Base-by-base conservation (phyloP, 1,140 invertebrate genomes). In the Hylaeus anthracinus region DNA sequence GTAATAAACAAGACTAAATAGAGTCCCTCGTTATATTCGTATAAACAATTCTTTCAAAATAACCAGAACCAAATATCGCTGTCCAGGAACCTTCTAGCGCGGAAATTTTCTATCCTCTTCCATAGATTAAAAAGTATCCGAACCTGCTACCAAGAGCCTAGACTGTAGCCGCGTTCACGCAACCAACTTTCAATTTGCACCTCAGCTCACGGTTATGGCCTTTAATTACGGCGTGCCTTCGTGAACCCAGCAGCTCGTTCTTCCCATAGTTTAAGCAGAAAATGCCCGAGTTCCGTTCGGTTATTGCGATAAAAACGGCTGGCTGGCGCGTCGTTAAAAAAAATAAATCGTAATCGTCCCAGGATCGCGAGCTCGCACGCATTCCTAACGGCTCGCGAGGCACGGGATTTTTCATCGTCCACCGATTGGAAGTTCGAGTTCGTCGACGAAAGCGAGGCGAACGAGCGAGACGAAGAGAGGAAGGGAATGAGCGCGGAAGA, bases 401-500 rank as follows among this genome's bases (percentile, higher is more conserved):
- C 70, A n/a, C 65, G 67, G 26, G 58, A 55, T 75, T 75, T 66
- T 75, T 48, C 45, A 66, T 74, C 70, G 51, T n/a, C 26, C 61
- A 14, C 15, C 12, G 69, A 56, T 51, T 15, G 14, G 9, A 58
- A 5, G 56, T 10, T 26, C 10, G 3, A 43, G 39, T 5, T 43
- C 9, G 0, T 43, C 6, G 12, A 3, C 14, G 2, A 60, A 58
- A 8, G n/a, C 15, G 5, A 60, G 10, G n/a, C 39, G 61, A 58
- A 3, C n/a, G n/a, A 15, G 39, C 48, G 48, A 55, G 39, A 70
- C 9, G 10, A 3, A 58, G 61, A 70, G 51, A 53, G 39, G 37
- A 37, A 37, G 58, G 51, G 37, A 37, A 37, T 26, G 51, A 10
- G 51, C 51, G 51, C 75, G 79, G 75, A 85, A 77, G 81, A 70